Evolutionary conservation across 2,113 vertebrate genomes (phyloP).

Genomic region (Kobus ellipsiprymnus): DNA sequence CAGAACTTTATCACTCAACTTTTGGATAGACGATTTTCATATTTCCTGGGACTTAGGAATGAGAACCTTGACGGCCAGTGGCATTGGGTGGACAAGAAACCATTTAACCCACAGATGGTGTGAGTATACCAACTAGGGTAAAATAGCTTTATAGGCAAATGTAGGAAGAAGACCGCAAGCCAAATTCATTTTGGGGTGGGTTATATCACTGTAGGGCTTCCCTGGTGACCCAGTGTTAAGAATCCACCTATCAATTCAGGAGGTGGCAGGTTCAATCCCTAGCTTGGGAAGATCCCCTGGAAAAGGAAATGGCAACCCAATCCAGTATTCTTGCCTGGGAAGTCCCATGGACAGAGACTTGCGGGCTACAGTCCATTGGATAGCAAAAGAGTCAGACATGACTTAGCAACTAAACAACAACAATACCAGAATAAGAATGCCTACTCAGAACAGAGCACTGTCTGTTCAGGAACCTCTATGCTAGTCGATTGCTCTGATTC

Average conservation of each 20-base stretch:
- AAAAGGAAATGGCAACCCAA: not conserved
- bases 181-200: not conserved
- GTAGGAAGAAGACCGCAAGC: not conserved
- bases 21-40: slow-evolving; percentile 48
- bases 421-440: not conserved
- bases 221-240: not conserved
- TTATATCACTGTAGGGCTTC: not conserved
- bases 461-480: not conserved
- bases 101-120: slow-evolving; percentile 14
- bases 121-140: slow-evolving; percentile 33
- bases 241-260: not conserved
- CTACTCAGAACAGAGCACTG: not conserved
- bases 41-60: slow-evolving; percentile 54
- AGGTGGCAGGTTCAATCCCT: not conserved
- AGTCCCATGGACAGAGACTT: not conserved
- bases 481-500: no score
- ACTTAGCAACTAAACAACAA: not conserved
- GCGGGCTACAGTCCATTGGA: not conserved
- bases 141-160: not conserved
- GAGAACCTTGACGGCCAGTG: not conserved
- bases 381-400: not conserved
- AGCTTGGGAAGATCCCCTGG: not conserved
- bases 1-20: slow-evolving; percentile 43
- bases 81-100: slow-evolving; percentile 33
- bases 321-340: not conserved